A percentile compares a stretch with the other conserved stretches of the same genome.
Conservation (phyloP, 2,888 invertebrate species). For the Agrochola litura region DNA sequence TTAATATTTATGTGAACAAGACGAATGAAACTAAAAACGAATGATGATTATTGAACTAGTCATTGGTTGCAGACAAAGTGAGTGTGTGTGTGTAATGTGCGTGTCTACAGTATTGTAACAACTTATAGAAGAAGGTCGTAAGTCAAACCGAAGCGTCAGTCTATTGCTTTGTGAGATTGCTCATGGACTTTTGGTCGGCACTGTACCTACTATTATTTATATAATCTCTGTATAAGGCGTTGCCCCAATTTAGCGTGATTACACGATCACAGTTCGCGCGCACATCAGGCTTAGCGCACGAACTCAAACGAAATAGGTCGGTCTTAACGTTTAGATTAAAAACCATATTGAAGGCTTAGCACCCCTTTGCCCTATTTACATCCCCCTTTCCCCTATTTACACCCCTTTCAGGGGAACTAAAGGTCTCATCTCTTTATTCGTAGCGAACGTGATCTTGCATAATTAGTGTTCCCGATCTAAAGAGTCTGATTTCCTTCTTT, state of each 20-base stretch:
- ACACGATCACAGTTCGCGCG: slow-evolving; percentile 8
- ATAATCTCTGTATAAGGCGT: neutral
- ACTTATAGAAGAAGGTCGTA: no score
- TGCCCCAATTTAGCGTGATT: neutral
- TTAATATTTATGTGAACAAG: no score
- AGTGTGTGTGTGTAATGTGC: no score
- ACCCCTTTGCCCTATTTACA: slow-evolving; percentile 32
- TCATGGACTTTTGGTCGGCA: no score
- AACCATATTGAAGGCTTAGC: slow-evolving; percentile 36
- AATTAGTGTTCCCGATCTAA: slow-evolving; percentile 29
- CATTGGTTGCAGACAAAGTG: no score
- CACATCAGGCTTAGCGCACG: neutral
- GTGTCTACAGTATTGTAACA: no score
- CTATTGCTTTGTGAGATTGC: no score
- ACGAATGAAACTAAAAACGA: no score
- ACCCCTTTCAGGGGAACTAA: slow-evolving; percentile 19
- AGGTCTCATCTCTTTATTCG: slow-evolving; percentile 41
- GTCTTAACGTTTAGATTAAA: slow-evolving; percentile 32
- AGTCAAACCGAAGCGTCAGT: no score
- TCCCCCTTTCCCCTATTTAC: slow-evolving; percentile 27
- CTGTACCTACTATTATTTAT: neutral
- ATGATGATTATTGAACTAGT: no score
- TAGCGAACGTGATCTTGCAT: slow-evolving; percentile 51
- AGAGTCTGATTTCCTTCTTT: slow-evolving; percentile 15
- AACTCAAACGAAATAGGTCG: slow-evolving; percentile 40